Evolutionary conservation across 2,888 invertebrate species (phyloP).

Genomic region (Rhamnusium bicolor): DNA sequence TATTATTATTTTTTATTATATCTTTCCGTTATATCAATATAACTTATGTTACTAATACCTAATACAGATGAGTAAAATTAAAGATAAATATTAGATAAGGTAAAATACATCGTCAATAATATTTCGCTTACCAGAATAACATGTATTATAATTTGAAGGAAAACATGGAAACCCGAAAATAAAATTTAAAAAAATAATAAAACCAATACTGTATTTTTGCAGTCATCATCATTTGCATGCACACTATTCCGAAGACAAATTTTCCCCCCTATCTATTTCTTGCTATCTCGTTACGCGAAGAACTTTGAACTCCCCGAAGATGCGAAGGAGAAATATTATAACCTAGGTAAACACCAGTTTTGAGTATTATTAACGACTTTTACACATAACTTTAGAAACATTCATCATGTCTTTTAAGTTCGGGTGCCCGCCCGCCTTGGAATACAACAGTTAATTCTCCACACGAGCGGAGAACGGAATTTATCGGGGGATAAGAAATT

Average conservation of each 20-base stretch:
- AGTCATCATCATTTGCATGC: slow-evolving; percentile 22
- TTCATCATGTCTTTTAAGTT: slow-evolving; percentile 65
- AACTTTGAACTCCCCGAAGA: slow-evolving; percentile 70
- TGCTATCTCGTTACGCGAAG: slow-evolving; percentile 67
- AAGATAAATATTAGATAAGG: too few relatives aligned
- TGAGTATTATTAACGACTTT: slow-evolving; percentile 72
- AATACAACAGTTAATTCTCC: slow-evolving; percentile 63
- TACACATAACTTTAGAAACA: slow-evolving; percentile 70
- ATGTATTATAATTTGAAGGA: too few relatives aligned
- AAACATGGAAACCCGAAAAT: background rate
- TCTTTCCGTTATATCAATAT: too few relatives aligned
- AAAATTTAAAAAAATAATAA: slow-evolving; percentile 14
- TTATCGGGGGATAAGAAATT: background rate
- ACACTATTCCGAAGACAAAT: slow-evolving; percentile 64
- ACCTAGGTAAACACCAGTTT: slow-evolving; percentile 69
- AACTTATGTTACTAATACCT: too few relatives aligned
- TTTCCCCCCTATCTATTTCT: slow-evolving; percentile 67
- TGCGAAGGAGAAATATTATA: slow-evolving; percentile 68
- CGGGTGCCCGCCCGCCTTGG: slow-evolving; percentile 46
- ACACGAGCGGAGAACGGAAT: slow-evolving; percentile 50
- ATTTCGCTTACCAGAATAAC: too few relatives aligned
- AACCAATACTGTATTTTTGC: slow-evolving; percentile 23
- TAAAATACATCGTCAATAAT: too few relatives aligned
- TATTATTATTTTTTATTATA: too few relatives aligned
- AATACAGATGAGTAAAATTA: too few relatives aligned